A percentile compares a stretch with the other conserved stretches of the same genome.
Conservation (phyloP, 2,888 invertebrate genomes). For the Scelioninae gen. 2 region DNA sequence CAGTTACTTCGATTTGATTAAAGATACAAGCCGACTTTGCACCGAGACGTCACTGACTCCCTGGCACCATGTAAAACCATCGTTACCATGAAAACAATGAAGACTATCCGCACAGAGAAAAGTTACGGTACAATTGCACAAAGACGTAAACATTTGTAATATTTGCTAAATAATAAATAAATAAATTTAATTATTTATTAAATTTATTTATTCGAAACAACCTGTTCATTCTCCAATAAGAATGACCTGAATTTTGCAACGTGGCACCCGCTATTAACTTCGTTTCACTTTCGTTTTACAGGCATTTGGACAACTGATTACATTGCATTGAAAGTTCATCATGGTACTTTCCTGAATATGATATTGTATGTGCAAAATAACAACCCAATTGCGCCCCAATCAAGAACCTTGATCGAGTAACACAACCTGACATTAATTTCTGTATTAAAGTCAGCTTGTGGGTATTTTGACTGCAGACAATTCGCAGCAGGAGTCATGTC, state of each 20-base stretch:
- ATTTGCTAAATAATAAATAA: no score
- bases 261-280: no score
- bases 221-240: no score
- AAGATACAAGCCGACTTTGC: neutral
- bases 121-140: neutral
- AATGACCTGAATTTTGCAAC: no score
- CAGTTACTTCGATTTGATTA: constrained; percentile 4
- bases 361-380: neutral
- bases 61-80: neutral
- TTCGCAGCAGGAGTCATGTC: constrained; percentile 41
- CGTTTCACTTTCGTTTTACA: no score
- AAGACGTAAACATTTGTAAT: neutral
- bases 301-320: no score
- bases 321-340: no score
- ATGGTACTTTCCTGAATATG: no score
- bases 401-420: no score
- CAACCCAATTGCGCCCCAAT: constrained; percentile 7
- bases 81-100: neutral
- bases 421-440: no score
- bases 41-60: neutral
- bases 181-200: neutral
- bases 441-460: constrained; percentile 13
- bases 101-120: neutral
- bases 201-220: neutral
- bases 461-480: constrained; percentile 25